These are phyloP conservation scores for Phymatocera aterrima DNA, from an alignment of 2,888 invertebrate species.

Conservation along the genomic window DNA sequence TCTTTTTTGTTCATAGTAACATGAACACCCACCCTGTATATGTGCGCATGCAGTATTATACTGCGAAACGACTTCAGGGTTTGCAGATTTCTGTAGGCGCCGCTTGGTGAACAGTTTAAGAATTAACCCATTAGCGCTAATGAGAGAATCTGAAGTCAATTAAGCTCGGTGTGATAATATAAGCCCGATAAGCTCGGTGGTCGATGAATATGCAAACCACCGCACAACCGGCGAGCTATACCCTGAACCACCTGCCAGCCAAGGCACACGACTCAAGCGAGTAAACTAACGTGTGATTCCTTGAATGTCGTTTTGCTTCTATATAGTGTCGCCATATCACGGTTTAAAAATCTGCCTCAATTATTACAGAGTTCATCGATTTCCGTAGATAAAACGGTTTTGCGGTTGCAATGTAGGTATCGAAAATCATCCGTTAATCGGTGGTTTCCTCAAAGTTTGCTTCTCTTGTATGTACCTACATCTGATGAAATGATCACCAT, in stretches of 20 bases:
- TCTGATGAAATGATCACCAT: no score
- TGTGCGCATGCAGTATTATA: not conserved
- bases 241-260: conserved; percentile 27
- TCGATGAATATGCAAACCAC: conserved; percentile 70
- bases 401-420: not conserved
- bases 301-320: not conserved
- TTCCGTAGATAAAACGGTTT: not conserved
- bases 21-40: conserved; percentile 24
- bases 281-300: conserved; percentile 2
- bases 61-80: not conserved
- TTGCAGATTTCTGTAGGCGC: conserved; percentile 25
- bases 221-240: conserved; percentile 43
- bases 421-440: not conserved
- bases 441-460: not conserved
- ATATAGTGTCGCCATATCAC: not conserved
- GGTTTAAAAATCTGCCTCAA: not conserved
- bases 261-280: conserved; percentile 33
- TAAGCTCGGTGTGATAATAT: conserved; percentile 67
- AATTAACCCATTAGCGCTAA: conserved; percentile 70
- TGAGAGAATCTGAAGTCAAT: conserved; percentile 71
- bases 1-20: not conserved
- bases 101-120: conserved; percentile 45
- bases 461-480: no score
- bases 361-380: not conserved
- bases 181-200: conserved; percentile 61